Evolutionary conservation across 2,797 vertebrate genomes (phyloP).

Genomic region (Leptoclinus maculatus): DNA sequence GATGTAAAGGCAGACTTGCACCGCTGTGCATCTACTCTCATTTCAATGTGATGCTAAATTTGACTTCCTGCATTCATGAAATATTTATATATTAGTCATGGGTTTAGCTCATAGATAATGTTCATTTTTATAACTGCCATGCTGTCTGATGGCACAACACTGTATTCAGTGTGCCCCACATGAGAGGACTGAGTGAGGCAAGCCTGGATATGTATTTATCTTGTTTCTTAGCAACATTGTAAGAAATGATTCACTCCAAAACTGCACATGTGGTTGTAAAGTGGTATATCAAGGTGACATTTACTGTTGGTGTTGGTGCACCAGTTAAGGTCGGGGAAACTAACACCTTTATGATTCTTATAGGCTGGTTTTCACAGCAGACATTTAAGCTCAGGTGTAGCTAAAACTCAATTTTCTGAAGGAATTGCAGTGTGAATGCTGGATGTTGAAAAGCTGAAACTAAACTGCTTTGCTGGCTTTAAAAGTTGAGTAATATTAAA

Average conservation of each 20-base stretch:
- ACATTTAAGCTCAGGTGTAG: neutral
- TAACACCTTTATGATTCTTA: neutral
- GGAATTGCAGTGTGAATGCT: neutral
- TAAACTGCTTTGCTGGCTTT: neutral
- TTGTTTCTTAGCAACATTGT: neutral
- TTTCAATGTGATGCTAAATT: slow-evolving; percentile 14
- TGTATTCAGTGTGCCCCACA: slow-evolving; percentile 37
- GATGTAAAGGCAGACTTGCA: neutral
- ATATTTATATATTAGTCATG: slow-evolving; percentile 41
- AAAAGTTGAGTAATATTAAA: too few species aligned
- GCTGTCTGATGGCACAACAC: slow-evolving; percentile 28
- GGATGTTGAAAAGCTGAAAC: neutral
- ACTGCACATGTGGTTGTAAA: neutral
- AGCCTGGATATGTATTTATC: neutral
- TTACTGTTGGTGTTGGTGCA: neutral
- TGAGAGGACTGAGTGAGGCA: slow-evolving; percentile 31
- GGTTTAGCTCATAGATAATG: slow-evolving; percentile 39
- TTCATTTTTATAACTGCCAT: slow-evolving; percentile 39
- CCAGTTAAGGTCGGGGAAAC: neutral
- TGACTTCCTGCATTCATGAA: slow-evolving; percentile 23
- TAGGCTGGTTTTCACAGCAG: neutral
- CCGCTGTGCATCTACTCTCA: neutral
- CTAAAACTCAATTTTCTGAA: neutral
- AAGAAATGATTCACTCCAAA: neutral
- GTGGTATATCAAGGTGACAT: neutral